These are phyloP conservation scores for Muntiacus muntjak DNA, from an alignment of 2,113 vertebrate species.

Conservation along the genomic window DNA sequence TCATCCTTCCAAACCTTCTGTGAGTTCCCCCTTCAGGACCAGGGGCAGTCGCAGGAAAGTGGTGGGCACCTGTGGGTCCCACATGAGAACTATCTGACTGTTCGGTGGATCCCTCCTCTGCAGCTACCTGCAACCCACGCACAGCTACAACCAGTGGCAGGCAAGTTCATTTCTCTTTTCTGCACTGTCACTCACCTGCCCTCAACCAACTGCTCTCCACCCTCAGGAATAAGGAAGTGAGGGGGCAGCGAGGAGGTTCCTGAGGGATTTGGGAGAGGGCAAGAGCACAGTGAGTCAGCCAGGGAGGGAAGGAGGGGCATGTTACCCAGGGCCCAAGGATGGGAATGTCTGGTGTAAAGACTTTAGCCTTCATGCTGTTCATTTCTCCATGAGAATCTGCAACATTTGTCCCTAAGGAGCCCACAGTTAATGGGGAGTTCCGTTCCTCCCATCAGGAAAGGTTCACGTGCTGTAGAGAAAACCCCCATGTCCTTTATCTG, in stretches of 20 bases:
- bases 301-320: not conserved
- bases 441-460: not conserved
- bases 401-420: not conserved
- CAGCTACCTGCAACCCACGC: conserved; percentile 51
- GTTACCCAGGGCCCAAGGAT: not conserved
- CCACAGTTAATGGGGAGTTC: not conserved
- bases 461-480: not conserved
- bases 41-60: not conserved
- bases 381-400: not conserved
- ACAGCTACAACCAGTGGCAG: conserved; percentile 2
- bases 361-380: not conserved
- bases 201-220: conserved; percentile 46
- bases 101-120: conserved; percentile 49
- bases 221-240: conserved; percentile 48
- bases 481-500: not conserved
- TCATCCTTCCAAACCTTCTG: not conserved
- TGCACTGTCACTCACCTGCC: not conserved
- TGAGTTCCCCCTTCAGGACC: not conserved
- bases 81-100: conserved; percentile 37
- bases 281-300: not conserved
- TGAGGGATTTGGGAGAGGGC: not conserved
- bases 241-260: not conserved
- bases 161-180: conserved; percentile 51
- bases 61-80: conserved; percentile 44
- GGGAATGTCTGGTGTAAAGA: too few species aligned